Conservation (phyloP, 2,888 invertebrate genomes). For the Villa cingulata region DNA sequence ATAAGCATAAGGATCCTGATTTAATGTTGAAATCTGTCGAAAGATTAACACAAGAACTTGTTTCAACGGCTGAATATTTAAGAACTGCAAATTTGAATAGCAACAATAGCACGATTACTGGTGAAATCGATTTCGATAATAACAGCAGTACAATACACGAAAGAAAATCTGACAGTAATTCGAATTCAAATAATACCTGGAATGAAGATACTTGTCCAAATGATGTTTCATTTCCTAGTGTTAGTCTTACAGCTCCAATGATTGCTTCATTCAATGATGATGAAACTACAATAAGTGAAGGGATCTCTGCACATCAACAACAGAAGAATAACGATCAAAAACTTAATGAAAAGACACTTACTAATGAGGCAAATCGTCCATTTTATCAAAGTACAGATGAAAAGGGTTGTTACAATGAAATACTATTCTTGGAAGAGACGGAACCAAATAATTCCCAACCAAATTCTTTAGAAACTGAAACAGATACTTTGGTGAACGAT, state of each 20-base stretch:
- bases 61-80: slow-evolving; percentile 49
- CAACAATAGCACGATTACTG: slow-evolving; percentile 11
- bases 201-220: slow-evolving; percentile 67
- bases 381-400: background rate
- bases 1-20: slow-evolving; percentile 47
- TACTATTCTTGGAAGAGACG: background rate
- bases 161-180: slow-evolving; percentile 7
- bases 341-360: slow-evolving; percentile 27
- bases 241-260: slow-evolving; percentile 61
- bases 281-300: slow-evolving; percentile 16
- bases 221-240: slow-evolving; percentile 67
- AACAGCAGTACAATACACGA: slow-evolving; percentile 9
- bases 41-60: slow-evolving; percentile 48
- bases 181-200: slow-evolving; percentile 50
- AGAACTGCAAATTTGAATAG: slow-evolving; percentile 34
- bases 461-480: slow-evolving; percentile 25
- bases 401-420: background rate
- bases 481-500: slow-evolving; percentile 24
- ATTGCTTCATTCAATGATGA: slow-evolving; percentile 55
- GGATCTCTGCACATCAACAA: background rate
- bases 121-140: slow-evolving; percentile 11
- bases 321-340: slow-evolving; percentile 15
- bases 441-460: slow-evolving; percentile 18
- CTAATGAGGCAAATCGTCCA: slow-evolving; percentile 22
- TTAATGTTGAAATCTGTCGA: slow-evolving; percentile 55